Base-by-base conservation (phyloP, 1,140 invertebrate genomes). In the Pseudomyrmex gracilis region DNA sequence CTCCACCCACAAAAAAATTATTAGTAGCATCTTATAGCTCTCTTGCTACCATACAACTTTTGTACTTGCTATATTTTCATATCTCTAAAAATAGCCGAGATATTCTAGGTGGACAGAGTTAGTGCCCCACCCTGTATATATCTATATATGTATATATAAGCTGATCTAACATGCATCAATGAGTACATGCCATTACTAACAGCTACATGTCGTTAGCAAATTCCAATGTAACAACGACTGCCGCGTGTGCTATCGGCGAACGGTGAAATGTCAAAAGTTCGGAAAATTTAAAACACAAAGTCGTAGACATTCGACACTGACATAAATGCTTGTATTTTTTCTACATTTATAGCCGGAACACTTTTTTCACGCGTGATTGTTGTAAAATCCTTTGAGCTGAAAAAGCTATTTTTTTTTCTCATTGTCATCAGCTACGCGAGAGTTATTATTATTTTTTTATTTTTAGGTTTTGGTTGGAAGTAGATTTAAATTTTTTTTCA, bases 141-240 rank as follows among this genome's bases (percentile, higher is more conserved):
- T 60, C 57, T 43, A 17, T 51, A 57, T 22, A 70, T 68, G 5
- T 4, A 34, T 3, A 34, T 51, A 22, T 49, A 49, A 71, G n/a
- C 53, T n/a, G 64, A 68, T 78, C 64, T 20, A 60, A 70, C 20
- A 24, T 43, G 12, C 45, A 80, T 58, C 66, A 70, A 57, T 17
- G 24, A 15, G n/a, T 71, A 49, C 61, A 66, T 77, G 47, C 49
- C 17, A 24, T 43, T 70, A 24, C 34, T 68, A 34, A 78, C 74
- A 17, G n/a, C 53, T 58, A 12, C 76, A 71, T 71, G 53, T 43
- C 53, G 53, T 70, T 53, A 71, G 66, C 67, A 57, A 70, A 80
- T 71, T 80, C 76, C 76, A 58, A 80, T 71, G 66, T 70, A 80
- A 80, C 76, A 80, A 80, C 53, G 22, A 45, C 20, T 71, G 67